Evolutionary conservation across 2,888 invertebrate species (phyloP).

Genomic region (Drosophila mettleri): DNA sequence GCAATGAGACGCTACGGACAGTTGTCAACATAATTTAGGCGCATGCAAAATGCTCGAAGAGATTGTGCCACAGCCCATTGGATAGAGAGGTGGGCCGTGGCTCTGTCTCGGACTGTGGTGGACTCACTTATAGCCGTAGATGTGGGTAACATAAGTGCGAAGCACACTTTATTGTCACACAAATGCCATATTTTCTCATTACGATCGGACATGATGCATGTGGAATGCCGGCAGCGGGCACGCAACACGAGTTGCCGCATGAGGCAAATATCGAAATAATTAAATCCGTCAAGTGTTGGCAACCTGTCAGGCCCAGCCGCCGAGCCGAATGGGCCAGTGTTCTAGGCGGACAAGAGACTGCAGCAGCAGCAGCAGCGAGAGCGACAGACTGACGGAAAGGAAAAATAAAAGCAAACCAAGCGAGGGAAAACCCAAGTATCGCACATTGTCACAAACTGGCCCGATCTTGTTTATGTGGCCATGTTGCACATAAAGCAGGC

Average conservation of each 20-base stretch:
- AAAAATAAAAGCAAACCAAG: slow-evolving; percentile 16
- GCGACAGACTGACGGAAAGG: slow-evolving; percentile 11
- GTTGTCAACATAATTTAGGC: slow-evolving; percentile 83
- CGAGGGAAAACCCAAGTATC: slow-evolving; percentile 46
- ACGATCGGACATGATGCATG: slow-evolving; percentile 84
- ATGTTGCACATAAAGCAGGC: slow-evolving; percentile 79
- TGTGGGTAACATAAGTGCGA: slow-evolving; percentile 84
- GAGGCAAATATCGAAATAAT: slow-evolving; percentile 81
- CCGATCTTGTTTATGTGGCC: slow-evolving; percentile 76
- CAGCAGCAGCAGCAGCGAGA: background rate
- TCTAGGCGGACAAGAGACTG: slow-evolving; percentile 16
- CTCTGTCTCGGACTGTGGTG: slow-evolving; percentile 3
- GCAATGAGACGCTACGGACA: slow-evolving; percentile 79
- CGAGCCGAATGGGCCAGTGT: slow-evolving; percentile 8
- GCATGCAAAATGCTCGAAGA: slow-evolving; percentile 74
- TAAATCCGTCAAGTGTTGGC: slow-evolving; percentile 85
- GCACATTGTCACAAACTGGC: slow-evolving; percentile 55
- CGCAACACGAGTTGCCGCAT: slow-evolving; percentile 60
- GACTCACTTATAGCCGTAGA: slow-evolving; percentile 24
- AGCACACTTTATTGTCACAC: slow-evolving; percentile 85
- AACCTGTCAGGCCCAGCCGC: slow-evolving; percentile 53
- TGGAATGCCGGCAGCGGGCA: slow-evolving; percentile 82
- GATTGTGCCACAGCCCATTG: slow-evolving; percentile 42
- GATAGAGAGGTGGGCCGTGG: slow-evolving; percentile 18
- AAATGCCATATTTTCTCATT: slow-evolving; percentile 85